Evolutionary conservation across 2,113 vertebrate species (phyloP).

Genomic region (Bubo scandiacus): DNA sequence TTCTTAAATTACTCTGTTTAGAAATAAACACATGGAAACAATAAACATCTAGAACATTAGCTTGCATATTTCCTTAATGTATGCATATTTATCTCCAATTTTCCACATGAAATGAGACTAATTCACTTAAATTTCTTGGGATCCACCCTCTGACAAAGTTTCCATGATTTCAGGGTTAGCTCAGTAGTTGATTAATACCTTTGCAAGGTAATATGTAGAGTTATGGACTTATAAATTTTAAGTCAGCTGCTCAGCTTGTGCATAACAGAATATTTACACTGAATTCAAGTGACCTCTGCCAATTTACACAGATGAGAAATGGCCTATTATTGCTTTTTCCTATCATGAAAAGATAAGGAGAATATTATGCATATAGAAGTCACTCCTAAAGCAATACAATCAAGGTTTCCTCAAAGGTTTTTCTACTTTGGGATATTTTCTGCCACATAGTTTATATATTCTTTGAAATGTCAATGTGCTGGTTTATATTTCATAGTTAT

Average conservation of each 20-base stretch:
- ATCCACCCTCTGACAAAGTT: constrained; percentile 54
- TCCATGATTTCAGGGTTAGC: constrained; percentile 45
- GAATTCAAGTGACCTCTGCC: background rate
- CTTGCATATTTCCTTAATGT: constrained; percentile 65
- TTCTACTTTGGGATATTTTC: background rate
- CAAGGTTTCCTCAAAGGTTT: background rate
- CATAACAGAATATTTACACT: background rate
- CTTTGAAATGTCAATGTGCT: background rate
- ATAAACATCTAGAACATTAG: constrained; percentile 66
- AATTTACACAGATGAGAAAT: background rate
- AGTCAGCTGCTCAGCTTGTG: background rate
- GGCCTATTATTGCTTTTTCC: background rate
- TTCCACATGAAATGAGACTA: constrained; percentile 68
- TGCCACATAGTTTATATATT: background rate
- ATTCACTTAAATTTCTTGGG: constrained; percentile 62
- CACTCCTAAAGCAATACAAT: background rate
- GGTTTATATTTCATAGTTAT: background rate
- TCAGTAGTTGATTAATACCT: constrained; percentile 38
- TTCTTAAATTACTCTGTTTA: constrained; percentile 67
- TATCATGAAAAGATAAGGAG: background rate
- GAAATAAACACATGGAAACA: constrained; percentile 71
- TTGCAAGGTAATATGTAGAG: background rate
- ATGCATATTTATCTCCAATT: constrained; percentile 69
- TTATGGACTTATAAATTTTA: background rate
- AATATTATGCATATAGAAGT: background rate